A percentile compares a stretch with the other conserved stretches of the same genome.
Evolutionary conservation across 2,113 vertebrate species (phyloP).

Genomic region (Anser cygnoides): DNA sequence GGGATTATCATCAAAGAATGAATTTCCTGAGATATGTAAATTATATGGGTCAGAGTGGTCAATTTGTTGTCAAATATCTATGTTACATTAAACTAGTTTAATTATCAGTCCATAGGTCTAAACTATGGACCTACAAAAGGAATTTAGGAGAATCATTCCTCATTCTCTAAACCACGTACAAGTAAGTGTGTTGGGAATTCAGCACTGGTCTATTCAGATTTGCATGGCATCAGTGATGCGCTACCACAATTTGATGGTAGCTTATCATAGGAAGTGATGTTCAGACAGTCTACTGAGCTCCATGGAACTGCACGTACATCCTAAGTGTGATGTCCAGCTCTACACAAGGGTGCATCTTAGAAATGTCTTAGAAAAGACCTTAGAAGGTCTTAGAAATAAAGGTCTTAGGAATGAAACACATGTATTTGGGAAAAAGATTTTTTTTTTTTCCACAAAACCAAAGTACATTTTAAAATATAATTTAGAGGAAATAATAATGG

Average conservation of each 20-base stretch:
- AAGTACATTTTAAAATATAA: background rate
- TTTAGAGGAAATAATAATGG: background rate
- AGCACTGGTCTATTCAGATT: background rate
- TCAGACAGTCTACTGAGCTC: background rate
- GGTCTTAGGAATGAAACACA: background rate
- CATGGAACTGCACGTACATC: background rate
- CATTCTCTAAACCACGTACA: background rate
- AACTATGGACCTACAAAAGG: background rate
- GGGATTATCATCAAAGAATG: constrained; percentile 28
- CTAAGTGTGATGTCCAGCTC: background rate
- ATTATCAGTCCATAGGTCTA: constrained; percentile 46
- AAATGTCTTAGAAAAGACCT: too few relatives aligned
- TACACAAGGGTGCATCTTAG: background rate
- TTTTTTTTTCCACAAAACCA: background rate
- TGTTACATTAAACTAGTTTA: constrained; percentile 42
- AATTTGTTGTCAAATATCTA: constrained; percentile 62
- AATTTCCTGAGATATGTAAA: constrained; percentile 72
- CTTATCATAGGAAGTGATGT: background rate
- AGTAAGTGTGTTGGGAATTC: background rate
- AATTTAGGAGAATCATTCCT: background rate
- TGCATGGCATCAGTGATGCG: background rate
- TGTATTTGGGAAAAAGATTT: background rate
- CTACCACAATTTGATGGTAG: background rate
- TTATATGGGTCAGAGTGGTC: constrained; percentile 46
- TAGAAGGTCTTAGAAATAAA: too few relatives aligned